Conservation (phyloP, 1,140 invertebrate genomes). For the Sycophaga agraensis region DNA sequence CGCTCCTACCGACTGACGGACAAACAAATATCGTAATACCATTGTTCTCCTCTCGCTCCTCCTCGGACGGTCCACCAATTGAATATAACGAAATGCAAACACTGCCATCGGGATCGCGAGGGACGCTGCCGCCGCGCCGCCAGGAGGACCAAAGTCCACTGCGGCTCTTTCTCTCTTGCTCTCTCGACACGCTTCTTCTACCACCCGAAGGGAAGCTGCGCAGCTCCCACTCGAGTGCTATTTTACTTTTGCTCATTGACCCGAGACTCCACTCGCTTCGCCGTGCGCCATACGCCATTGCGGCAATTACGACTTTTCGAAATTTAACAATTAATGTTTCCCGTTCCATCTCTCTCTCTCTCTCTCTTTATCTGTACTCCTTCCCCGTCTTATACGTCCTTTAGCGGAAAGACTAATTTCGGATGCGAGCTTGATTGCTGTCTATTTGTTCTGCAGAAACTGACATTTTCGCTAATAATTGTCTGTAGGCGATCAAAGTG, state of each 20-base stretch:
- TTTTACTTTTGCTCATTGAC: constrained; percentile 30
- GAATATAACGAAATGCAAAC: constrained; percentile 59
- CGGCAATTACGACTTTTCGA: constrained; percentile 21
- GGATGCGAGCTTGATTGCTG: too few species aligned
- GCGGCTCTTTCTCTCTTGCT: background rate
- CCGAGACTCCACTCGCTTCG: constrained; percentile 3
- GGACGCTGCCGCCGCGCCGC: constrained; percentile 15
- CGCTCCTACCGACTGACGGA: constrained; percentile 41
- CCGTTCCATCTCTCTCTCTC: background rate
- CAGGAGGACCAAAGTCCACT: background rate
- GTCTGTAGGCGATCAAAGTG: too few species aligned
- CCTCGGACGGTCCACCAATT: constrained; percentile 46
- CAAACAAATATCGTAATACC: constrained; percentile 57
- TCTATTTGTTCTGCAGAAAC: too few species aligned
- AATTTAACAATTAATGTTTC: constrained; percentile 30
- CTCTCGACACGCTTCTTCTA: background rate
- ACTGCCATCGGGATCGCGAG: constrained; percentile 46
- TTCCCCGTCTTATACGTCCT: background rate
- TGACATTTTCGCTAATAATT: too few species aligned
- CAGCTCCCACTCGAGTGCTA: constrained; percentile 18
- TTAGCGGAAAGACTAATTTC: too few species aligned
- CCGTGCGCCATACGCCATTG: too few species aligned
- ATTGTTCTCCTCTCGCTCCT: constrained; percentile 53
- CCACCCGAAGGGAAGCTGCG: constrained; percentile 14
- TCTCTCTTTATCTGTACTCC: background rate